phyloP scores from a whole-genome alignment of 2,888 invertebrate species.

The Tortrix viridana region DNA sequence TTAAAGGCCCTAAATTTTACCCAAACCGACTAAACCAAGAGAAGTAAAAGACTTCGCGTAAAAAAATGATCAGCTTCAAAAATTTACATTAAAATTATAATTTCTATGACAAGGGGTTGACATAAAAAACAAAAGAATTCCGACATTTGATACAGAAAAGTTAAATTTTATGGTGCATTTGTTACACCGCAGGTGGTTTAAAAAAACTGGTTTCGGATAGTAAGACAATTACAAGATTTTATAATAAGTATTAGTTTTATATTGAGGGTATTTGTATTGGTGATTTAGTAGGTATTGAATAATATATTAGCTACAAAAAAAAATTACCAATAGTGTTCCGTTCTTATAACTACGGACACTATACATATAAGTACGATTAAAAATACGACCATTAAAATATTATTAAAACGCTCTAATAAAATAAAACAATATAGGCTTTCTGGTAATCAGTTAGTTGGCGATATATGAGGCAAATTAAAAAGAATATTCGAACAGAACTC shows the following conservation, averaged over 20 bases:
- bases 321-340: too few species aligned
- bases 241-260: conserved; percentile 11
- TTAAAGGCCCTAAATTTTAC: too few species aligned
- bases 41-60: neutral
- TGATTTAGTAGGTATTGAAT: neutral
- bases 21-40: neutral
- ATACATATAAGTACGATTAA: too few species aligned
- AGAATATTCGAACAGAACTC: too few species aligned
- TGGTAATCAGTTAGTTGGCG: too few species aligned
- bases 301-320: too few species aligned
- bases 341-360: too few species aligned
- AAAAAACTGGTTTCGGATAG: neutral
- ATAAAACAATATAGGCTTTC: too few species aligned
- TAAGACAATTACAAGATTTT: conserved; percentile 1
- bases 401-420: too few species aligned
- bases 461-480: too few species aligned
- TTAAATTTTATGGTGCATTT: conserved; percentile 22
- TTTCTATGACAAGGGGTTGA: conserved; percentile 10
- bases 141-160: conserved; percentile 31
- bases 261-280: neutral
- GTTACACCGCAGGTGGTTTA: conserved; percentile 25
- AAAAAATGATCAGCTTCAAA: conserved; percentile 7
- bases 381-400: too few species aligned
- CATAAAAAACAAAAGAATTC: conserved; percentile 31
- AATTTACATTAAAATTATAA: conserved; percentile 14